phyloP scores from a whole-genome alignment of 2,113 vertebrate species.

The Eudyptes chrysolophus region DNA sequence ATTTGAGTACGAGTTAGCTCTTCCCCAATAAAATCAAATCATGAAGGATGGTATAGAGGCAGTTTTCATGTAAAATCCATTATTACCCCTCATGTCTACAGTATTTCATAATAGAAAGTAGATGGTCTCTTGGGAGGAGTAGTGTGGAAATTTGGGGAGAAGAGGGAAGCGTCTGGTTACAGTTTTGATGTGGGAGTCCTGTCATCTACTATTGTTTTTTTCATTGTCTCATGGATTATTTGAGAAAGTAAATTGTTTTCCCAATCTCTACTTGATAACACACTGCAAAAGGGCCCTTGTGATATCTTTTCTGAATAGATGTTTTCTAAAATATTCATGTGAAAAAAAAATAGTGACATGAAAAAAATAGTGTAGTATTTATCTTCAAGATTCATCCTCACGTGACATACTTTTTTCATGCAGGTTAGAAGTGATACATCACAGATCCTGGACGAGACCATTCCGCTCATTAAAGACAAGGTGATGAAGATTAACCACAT shows the following conservation, averaged over 20 bases:
- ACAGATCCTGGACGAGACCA: constrained; percentile 47
- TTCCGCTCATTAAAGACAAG: constrained; percentile 44
- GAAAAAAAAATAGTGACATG: not conserved
- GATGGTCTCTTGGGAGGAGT: not conserved
- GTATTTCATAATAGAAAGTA: not conserved
- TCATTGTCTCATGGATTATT: not conserved
- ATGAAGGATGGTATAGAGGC: not conserved
- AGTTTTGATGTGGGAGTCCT: not conserved
- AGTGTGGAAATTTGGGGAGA: not conserved
- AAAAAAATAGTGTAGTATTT: not conserved
- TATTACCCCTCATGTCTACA: not conserved
- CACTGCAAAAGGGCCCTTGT: not conserved
- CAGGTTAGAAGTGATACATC: constrained; percentile 66
- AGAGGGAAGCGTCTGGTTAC: not conserved
- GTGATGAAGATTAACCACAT: constrained; percentile 53
- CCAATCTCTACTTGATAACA: not conserved
- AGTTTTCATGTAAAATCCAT: not conserved
- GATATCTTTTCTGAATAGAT: not conserved
- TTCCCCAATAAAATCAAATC: not conserved
- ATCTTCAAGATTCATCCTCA: not conserved
- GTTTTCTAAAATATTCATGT: not conserved
- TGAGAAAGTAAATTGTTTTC: not conserved
- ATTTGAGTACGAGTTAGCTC: not conserved
- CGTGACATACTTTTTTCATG: not conserved
- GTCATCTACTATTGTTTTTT: not conserved